These are phyloP conservation scores for Thecophora atra DNA, from an alignment of 2,888 invertebrate species.

Conservation along the genomic window DNA sequence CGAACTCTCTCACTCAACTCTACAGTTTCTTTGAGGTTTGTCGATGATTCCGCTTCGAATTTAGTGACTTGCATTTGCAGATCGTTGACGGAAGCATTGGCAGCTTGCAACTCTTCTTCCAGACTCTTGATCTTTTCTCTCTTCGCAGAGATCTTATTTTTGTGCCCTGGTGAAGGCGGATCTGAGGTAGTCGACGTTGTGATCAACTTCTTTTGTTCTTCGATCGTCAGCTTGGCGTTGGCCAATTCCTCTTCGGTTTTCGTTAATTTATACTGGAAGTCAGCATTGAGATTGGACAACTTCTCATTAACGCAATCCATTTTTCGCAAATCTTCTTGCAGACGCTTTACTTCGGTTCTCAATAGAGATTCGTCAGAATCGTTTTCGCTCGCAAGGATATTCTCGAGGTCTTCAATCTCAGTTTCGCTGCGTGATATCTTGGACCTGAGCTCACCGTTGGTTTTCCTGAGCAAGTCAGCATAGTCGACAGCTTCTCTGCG, in stretches of 20 bases:
- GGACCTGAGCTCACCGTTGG: slow-evolving; percentile 38
- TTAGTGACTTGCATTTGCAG: slow-evolving; percentile 28
- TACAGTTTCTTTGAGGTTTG: slow-evolving; percentile 21
- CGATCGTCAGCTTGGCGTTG: slow-evolving; percentile 21
- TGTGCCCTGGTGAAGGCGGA: background rate
- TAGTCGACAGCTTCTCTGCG: slow-evolving; percentile 33
- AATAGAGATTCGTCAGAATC: slow-evolving; percentile 41
- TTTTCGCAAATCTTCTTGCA: slow-evolving; percentile 45
- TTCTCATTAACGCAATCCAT: slow-evolving; percentile 48
- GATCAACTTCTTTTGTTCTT: slow-evolving; percentile 36
- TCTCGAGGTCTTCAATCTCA: slow-evolving; percentile 40
- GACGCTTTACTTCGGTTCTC: slow-evolving; percentile 44
- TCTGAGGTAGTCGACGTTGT: slow-evolving; percentile 24
- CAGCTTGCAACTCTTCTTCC: slow-evolving; percentile 28
- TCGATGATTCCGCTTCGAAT: slow-evolving; percentile 17
- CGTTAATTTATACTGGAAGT: slow-evolving; percentile 39
- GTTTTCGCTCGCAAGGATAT: slow-evolving; percentile 43
- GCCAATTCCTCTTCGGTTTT: slow-evolving; percentile 39
- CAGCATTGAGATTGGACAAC: slow-evolving; percentile 42
- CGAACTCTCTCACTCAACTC: slow-evolving; percentile 36
- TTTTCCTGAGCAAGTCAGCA: slow-evolving; percentile 33
- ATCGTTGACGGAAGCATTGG: slow-evolving; percentile 25
- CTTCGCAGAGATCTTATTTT: slow-evolving; percentile 36
- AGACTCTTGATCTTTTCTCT: slow-evolving; percentile 27
- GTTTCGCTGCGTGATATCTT: slow-evolving; percentile 39